phyloP scores from a whole-genome alignment of 2,113 vertebrate genomes.

The Microtus richardsoni region DNA sequence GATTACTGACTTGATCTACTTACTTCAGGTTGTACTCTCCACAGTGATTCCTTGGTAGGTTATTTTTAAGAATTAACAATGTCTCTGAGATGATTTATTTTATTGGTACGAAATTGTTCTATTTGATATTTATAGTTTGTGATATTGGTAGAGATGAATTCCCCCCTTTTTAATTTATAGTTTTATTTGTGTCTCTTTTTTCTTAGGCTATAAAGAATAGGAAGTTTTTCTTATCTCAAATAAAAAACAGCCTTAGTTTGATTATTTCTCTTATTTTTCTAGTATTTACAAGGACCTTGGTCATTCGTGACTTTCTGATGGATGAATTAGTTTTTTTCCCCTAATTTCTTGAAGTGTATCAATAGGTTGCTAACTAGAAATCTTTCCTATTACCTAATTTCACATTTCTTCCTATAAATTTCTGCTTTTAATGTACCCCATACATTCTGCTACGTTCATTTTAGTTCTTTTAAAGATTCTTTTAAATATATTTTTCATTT shows the following conservation, averaged over 20 bases:
- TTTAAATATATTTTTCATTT: background rate
- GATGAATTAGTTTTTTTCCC: background rate
- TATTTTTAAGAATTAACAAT: background rate
- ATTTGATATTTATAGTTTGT: background rate
- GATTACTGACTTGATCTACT: background rate
- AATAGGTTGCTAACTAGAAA: background rate
- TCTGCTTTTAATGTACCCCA: background rate
- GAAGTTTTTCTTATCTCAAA: background rate
- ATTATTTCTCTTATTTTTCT: background rate
- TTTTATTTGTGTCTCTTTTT: background rate
- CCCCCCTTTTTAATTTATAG: background rate
- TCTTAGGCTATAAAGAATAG: background rate
- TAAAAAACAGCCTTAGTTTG: background rate
- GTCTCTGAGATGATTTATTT: background rate
- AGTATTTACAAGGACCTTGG: background rate
- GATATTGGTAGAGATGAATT: background rate
- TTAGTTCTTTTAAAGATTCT: background rate
- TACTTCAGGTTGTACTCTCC: background rate
- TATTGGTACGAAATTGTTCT: background rate
- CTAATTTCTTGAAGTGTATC: background rate
- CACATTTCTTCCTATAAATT: background rate
- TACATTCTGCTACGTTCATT: background rate
- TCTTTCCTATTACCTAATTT: background rate
- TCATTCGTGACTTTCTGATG: background rate
- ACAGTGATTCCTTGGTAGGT: background rate